Percentiles rank a stretch among this genome's conserved stretches.
These are phyloP conservation scores for Dicaeum eximium DNA, from an alignment of 2,113 vertebrate genomes.

Conservation along the genomic window DNA sequence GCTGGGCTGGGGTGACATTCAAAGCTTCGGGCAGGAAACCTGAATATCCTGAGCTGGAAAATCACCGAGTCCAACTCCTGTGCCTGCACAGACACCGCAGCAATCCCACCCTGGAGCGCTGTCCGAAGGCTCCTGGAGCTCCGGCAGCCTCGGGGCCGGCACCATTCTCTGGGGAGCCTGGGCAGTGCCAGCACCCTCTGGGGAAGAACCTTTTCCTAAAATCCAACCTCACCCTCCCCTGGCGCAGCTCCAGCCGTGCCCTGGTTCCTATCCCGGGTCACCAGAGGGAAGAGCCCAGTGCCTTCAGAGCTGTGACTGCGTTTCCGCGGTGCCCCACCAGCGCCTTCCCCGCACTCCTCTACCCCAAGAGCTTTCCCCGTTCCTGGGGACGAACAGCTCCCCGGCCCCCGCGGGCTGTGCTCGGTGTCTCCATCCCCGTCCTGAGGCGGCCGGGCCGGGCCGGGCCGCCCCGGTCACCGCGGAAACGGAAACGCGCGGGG, in stretches of 20 bases:
- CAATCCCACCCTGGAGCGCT: fast-evolving
- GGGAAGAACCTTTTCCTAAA: neutral
- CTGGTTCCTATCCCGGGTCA: neutral
- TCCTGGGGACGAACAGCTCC: neutral
- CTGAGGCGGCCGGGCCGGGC: neutral
- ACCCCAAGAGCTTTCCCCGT: fast-evolving
- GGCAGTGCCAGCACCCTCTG: neutral
- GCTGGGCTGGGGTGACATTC: neutral
- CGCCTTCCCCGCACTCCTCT: neutral
- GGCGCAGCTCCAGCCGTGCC: neutral
- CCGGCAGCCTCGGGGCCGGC: neutral
- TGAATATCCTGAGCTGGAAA: neutral
- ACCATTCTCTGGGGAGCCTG: neutral
- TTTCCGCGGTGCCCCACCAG: neutral
- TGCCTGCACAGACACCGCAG: fast-evolving
- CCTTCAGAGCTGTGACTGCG: neutral
- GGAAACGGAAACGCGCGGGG: neutral
- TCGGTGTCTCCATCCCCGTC: neutral
- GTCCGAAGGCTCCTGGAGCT: neutral
- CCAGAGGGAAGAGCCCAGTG: neutral
- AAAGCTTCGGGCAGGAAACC: neutral
- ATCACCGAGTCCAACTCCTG: fast-evolving
- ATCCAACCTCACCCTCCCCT: fast-evolving
- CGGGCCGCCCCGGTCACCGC: neutral
- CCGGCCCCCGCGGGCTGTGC: neutral